Evolutionary conservation across 64 coral and sea anemone genomes (phyloP).

Genomic region (Trachythela sp.): DNA sequence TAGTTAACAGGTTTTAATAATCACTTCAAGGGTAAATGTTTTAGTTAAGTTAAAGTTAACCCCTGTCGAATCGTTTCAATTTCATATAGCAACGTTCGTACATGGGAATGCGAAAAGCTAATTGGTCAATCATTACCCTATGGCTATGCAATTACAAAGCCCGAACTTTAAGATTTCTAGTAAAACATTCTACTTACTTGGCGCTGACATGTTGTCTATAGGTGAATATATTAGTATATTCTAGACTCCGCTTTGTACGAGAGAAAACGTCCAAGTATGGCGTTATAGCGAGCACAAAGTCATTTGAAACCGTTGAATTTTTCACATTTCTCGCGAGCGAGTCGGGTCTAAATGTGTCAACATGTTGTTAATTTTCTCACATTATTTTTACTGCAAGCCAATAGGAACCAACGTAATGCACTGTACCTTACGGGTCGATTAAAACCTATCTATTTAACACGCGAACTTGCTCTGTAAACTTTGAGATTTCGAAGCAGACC

Average conservation of each 20-base stretch:
- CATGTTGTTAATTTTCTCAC: background rate
- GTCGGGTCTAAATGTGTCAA: background rate
- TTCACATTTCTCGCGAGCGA: background rate
- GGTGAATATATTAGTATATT: background rate
- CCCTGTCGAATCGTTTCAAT: too few relatives aligned
- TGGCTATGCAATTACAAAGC: background rate
- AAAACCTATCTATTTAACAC: background rate
- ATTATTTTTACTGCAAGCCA: background rate
- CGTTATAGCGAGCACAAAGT: background rate
- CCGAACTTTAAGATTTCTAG: background rate
- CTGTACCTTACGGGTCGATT: background rate
- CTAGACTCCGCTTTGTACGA: background rate
- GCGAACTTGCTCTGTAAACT: background rate
- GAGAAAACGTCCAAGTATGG: background rate
- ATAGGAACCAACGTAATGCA: background rate
- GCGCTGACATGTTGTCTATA: background rate
- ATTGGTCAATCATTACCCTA: background rate
- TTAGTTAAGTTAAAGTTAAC: background rate
- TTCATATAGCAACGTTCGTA: too few relatives aligned
- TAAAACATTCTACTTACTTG: background rate
- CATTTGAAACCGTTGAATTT: background rate
- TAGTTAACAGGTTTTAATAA: background rate
- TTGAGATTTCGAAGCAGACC: background rate
- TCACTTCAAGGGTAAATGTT: background rate
- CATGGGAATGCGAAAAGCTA: too few relatives aligned